Evolutionary conservation across 2,113 vertebrate genomes (phyloP), one percentile per base, ranked within the genome.

Genomic region (Zootoca vivipara): DNA sequence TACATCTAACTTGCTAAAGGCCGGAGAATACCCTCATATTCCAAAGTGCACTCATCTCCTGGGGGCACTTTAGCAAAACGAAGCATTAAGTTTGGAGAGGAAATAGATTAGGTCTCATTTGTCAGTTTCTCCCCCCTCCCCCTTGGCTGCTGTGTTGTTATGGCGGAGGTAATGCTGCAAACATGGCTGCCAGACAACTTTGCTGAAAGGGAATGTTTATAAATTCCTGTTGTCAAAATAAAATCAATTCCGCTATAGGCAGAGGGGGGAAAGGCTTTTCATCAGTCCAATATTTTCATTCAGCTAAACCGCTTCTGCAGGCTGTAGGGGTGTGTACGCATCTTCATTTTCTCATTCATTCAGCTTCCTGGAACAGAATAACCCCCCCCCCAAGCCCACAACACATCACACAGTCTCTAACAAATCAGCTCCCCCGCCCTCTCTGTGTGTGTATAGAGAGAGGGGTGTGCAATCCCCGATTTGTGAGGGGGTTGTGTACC

Each of bases 281-380:
- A 90, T 92, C 91, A 92, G 92, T 93, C 95, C 90, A 86, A 84
- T 94, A 90, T 94, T 93, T 95, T 92, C 91, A 92, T 91, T 96
- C 92, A 90, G 94, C 91, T 95, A 95, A 95, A 91, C 90, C 89
- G 89, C 91, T 92, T 89, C 94, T 94, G 94, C 81, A 77, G 93
- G 88, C 93, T 64, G 64, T 83, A 82, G 16, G 62, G 81, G 26
- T 42, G 81, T 18, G 26, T 7, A 15, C 28, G 85, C 90, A 38
- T 87, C 91, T 93, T 90, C 85, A 85, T 94, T 92, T 90, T 85
- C 93, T 94, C 94, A 95, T 94, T 95, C 94, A 95, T 94, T 95
- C 93, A 83, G 46, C 85, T 58, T 70, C 91, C 70, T 70, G 62
- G 28, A 93, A 64, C 74, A 82, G 85, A 90, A 82, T n/a, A n/a